Conservation (phyloP, 2,113 vertebrate genomes). For the Lasiurus borealis region DNA sequence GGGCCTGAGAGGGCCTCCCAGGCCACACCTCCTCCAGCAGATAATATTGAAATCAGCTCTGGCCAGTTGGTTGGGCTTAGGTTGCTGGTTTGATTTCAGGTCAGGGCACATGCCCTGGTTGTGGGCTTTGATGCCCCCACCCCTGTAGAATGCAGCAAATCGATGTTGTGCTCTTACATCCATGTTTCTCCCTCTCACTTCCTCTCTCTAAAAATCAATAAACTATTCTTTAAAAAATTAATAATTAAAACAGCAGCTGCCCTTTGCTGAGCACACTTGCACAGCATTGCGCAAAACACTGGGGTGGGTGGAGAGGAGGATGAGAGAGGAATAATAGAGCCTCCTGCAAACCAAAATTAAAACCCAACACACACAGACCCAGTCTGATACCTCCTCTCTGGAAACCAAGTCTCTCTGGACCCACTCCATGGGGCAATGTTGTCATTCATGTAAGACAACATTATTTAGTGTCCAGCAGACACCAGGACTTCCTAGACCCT, state of each 20-base stretch:
- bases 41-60: neutral
- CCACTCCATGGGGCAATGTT: rapidly evolving
- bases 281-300: neutral
- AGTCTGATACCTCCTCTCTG: neutral
- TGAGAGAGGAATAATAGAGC: neutral
- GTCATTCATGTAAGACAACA: neutral
- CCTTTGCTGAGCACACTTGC: neutral
- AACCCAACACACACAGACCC: neutral
- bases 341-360: neutral
- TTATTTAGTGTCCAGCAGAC: neutral
- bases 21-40: neutral
- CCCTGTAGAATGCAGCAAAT: neutral
- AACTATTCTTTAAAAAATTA: neutral
- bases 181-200: neutral
- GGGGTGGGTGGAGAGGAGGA: too few species aligned
- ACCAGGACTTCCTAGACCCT: neutral
- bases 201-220: neutral
- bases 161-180: neutral
- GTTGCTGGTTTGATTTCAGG: neutral
- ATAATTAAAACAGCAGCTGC: neutral
- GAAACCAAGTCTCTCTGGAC: constrained; percentile 10
- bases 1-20: neutral
- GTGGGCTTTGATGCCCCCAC: too few species aligned
- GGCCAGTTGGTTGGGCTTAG: neutral
- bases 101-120: neutral